These are phyloP conservation scores for Brachypterus glaber DNA, from an alignment of 2,888 invertebrate genomes.

Conservation along the genomic window DNA sequence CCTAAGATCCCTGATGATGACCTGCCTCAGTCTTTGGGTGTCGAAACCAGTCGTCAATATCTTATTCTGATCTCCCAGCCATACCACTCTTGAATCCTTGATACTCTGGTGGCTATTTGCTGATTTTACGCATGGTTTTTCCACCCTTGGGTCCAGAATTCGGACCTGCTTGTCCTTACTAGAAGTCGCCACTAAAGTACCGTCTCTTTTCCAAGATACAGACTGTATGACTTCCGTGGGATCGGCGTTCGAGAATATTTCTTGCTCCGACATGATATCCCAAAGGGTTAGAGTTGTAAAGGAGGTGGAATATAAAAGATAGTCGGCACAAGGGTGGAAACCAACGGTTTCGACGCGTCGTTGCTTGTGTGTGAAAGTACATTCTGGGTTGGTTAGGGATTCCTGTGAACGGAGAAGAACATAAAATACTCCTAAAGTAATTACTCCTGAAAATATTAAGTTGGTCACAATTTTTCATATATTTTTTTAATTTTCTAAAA, in stretches of 20 bases:
- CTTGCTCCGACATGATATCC: slow-evolving; percentile 76
- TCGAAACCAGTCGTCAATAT: slow-evolving; percentile 89
- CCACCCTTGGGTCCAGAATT: slow-evolving; percentile 70
- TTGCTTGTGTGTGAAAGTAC: slow-evolving; percentile 74
- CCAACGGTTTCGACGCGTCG: slow-evolving; percentile 79
- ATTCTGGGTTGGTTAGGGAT: slow-evolving; percentile 67
- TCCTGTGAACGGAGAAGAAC: slow-evolving; percentile 55
- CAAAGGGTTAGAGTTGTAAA: slow-evolving; percentile 74
- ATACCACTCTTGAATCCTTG: slow-evolving; percentile 84
- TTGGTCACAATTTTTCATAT: too few relatives aligned
- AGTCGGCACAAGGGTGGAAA: slow-evolving; percentile 87
- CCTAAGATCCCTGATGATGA: slow-evolving; percentile 79
- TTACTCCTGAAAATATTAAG: too few relatives aligned
- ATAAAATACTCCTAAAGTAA: too few relatives aligned
- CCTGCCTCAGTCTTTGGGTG: slow-evolving; percentile 74
- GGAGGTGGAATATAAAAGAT: slow-evolving; percentile 77
- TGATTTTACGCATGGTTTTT: slow-evolving; percentile 49
- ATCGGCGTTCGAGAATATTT: slow-evolving; percentile 57
- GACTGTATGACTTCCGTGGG: slow-evolving; percentile 85
- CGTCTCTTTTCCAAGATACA: slow-evolving; percentile 83
- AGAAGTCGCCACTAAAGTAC: slow-evolving; percentile 70
- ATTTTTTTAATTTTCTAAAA: too few relatives aligned
- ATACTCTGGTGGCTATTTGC: slow-evolving; percentile 80
- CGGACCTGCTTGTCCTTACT: slow-evolving; percentile 87
- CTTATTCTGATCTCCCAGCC: slow-evolving; percentile 76